These are phyloP conservation scores for Drosophila peninsularis DNA, from an alignment of 2,888 invertebrate genomes.

Conservation along the genomic window DNA sequence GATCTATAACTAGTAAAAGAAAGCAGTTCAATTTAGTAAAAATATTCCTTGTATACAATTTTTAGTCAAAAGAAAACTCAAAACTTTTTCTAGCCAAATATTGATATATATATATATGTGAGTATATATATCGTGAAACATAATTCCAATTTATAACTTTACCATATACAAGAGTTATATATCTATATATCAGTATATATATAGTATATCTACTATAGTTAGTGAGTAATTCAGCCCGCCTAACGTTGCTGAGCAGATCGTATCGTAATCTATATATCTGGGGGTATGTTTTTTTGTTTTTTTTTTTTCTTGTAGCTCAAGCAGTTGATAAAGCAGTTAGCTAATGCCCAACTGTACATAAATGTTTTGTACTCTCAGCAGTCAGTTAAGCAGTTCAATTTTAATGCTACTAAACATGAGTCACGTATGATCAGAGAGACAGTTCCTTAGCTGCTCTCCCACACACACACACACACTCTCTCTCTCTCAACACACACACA, in stretches of 20 bases:
- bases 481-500: slow-evolving; percentile 11
- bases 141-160: slow-evolving; percentile 63
- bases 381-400: slow-evolving; percentile 4
- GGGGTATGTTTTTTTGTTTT: slow-evolving; percentile 19
- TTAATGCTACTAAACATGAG: slow-evolving; percentile 17
- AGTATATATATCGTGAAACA: slow-evolving; percentile 29
- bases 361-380: slow-evolving; percentile 9
- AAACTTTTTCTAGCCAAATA: slow-evolving; percentile 71
- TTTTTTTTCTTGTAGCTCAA: slow-evolving; percentile 24
- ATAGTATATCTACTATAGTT: slow-evolving; percentile 49
- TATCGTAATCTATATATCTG: slow-evolving; percentile 15
- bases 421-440: slow-evolving; percentile 4
- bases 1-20: slow-evolving; percentile 13
- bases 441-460: slow-evolving; percentile 6
- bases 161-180: slow-evolving; percentile 51
- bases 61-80: slow-evolving; percentile 51
- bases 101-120: slow-evolving; percentile 40
- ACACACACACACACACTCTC: slow-evolving; percentile 16
- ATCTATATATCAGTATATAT: slow-evolving; percentile 9
- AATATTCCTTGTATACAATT: slow-evolving; percentile 74
- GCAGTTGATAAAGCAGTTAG: slow-evolving; percentile 29
- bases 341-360: slow-evolving; percentile 39
- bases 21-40: slow-evolving; percentile 60
- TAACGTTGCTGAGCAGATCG: slow-evolving; percentile 63
- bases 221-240: slow-evolving; percentile 75